These are phyloP conservation scores for Sebastes matsubarae DNA, from an alignment of 2,797 vertebrate genomes.

Conservation along the genomic window DNA sequence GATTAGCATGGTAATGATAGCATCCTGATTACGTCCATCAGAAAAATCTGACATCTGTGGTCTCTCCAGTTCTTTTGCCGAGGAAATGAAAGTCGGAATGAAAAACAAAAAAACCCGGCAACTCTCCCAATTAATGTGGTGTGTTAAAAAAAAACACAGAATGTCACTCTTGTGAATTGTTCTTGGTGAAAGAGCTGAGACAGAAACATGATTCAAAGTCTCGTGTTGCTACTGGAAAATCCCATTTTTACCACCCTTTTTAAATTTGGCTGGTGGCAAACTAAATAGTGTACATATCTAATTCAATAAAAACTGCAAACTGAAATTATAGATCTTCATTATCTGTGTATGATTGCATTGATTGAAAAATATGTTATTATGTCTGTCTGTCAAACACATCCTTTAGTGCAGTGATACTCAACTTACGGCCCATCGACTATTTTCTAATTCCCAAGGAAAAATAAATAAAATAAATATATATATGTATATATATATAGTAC, in stretches of 20 bases:
- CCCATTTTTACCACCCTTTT: background rate
- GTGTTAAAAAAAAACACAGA: slow-evolving; percentile 3
- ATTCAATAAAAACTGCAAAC: background rate
- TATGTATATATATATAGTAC: no score
- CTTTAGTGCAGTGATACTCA: background rate
- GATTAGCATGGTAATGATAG: slow-evolving; percentile 77
- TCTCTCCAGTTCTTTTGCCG: slow-evolving; percentile 46
- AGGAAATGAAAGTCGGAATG: slow-evolving; percentile 40
- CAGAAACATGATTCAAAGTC: background rate
- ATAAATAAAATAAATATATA: no score
- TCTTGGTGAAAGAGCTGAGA: slow-evolving; percentile 1
- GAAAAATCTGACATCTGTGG: slow-evolving; percentile 71
- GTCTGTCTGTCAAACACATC: background rate
- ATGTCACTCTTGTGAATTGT: background rate
- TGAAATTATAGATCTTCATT: background rate
- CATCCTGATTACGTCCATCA: slow-evolving; percentile 75
- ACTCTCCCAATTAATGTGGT: slow-evolving; percentile 17
- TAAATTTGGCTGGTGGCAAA: background rate
- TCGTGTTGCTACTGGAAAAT: background rate
- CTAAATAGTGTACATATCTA: background rate
- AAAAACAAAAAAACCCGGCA: background rate
- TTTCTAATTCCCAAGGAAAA: background rate
- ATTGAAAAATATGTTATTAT: background rate
- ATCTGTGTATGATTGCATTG: background rate
- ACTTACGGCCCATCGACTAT: background rate